Evolutionary conservation across 1,140 invertebrate genomes (phyloP).

Genomic region (Drosophila elegans): DNA sequence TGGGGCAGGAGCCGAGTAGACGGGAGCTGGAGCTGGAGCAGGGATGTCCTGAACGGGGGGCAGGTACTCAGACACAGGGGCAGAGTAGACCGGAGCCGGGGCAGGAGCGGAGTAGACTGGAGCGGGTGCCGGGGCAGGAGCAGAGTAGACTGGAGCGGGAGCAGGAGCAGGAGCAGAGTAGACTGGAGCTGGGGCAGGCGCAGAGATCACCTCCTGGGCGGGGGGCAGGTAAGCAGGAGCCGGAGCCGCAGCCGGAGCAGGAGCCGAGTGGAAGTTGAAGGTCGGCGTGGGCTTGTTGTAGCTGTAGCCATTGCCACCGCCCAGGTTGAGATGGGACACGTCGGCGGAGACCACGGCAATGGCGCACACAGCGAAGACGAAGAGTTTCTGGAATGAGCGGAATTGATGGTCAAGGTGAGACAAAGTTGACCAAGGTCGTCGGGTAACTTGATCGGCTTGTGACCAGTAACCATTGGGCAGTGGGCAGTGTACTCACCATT

Average conservation of each 20-base stretch:
- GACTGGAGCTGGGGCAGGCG: not conserved
- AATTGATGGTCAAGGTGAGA: not conserved
- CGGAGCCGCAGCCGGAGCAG: slow-evolving; percentile 27
- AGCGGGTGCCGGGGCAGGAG: slow-evolving; percentile 42
- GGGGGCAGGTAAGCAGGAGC: slow-evolving; percentile 35
- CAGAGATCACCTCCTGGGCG: not conserved
- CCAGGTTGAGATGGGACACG: slow-evolving; percentile 71
- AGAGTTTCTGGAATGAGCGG: slow-evolving; percentile 68
- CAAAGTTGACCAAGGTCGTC: slow-evolving; percentile 40
- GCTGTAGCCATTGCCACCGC: slow-evolving; percentile 50
- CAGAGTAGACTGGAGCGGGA: slow-evolving; percentile 50
- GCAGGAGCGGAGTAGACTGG: slow-evolving; percentile 45
- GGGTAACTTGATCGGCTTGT: slow-evolving; percentile 32
- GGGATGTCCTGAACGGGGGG: slow-evolving; percentile 52
- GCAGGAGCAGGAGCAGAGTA: slow-evolving; percentile 51
- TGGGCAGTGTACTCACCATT: slow-evolving; percentile 51
- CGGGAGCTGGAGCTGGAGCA: slow-evolving; percentile 15
- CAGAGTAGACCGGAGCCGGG: slow-evolving; percentile 33
- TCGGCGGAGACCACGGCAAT: slow-evolving; percentile 71
- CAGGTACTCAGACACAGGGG: slow-evolving; percentile 47
- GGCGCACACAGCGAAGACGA: slow-evolving; percentile 74
- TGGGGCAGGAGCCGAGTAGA: slow-evolving; percentile 40
- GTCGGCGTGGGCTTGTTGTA: slow-evolving; percentile 67
- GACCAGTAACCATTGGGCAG: not conserved
- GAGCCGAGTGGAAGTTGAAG: slow-evolving; percentile 62